These are phyloP conservation scores for Oceanodroma leucorhoa DNA, from an alignment of 2,797 vertebrate species.

Conservation along the genomic window DNA sequence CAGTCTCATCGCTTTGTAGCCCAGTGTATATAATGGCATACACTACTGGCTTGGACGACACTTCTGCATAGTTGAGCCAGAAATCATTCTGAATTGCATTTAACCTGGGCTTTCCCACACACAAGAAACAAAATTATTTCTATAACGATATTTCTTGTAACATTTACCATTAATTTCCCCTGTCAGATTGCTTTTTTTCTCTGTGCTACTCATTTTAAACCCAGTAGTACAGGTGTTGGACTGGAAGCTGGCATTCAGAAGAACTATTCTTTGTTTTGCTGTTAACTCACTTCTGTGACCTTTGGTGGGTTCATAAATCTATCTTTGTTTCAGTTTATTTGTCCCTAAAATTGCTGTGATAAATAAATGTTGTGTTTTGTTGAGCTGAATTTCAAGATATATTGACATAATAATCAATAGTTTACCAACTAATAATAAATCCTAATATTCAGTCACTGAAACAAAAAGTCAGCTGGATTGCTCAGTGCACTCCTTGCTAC, in stretches of 20 bases:
- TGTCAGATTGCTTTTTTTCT: not conserved
- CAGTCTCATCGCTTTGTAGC: not conserved
- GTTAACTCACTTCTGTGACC: not conserved
- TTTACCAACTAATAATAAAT: slow-evolving; percentile 36
- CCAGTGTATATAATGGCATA: not conserved
- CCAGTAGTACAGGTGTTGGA: not conserved
- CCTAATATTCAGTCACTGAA: not conserved
- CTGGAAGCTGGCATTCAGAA: not conserved
- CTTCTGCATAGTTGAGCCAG: not conserved
- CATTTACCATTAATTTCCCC: not conserved
- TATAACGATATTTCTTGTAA: not conserved
- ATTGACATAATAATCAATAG: slow-evolving; percentile 40
- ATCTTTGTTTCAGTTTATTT: slow-evolving; percentile 13
- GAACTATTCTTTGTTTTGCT: not conserved
- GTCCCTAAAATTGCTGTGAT: slow-evolving; percentile 7
- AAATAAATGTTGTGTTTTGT: slow-evolving; percentile 8
- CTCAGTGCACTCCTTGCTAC: not conserved
- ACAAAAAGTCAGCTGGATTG: not conserved
- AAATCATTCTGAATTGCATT: not conserved
- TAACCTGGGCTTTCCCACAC: not conserved
- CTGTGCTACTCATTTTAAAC: not conserved
- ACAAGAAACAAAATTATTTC: not conserved
- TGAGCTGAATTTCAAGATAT: slow-evolving; percentile 29
- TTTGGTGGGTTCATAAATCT: slow-evolving; percentile 34
- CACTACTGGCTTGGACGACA: not conserved